A percentile compares a stretch with the other conserved stretches of the same genome.
Conservation (phyloP, 2,113 vertebrate genomes). For the Leucopsar rothschildi region DNA sequence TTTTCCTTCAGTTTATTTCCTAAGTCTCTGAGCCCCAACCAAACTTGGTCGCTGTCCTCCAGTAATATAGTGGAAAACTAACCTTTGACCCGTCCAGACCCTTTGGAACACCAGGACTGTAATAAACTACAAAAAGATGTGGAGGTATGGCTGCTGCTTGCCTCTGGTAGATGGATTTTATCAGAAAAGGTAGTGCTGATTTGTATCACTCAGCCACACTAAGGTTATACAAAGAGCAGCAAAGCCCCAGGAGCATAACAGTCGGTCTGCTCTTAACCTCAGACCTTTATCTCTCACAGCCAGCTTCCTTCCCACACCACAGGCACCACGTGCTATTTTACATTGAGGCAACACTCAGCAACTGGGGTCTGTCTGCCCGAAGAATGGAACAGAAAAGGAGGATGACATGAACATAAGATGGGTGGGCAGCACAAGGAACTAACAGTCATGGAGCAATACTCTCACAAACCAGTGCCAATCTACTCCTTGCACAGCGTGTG, state of each 20-base stretch:
- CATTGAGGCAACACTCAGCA: conserved; percentile 34
- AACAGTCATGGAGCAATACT: not conserved
- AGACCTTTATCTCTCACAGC: conserved; percentile 70
- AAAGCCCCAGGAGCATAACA: conserved; percentile 64
- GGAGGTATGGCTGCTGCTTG: conserved; percentile 28
- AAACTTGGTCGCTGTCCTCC: not conserved
- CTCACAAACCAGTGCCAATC: not conserved
- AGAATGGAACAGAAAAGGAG: not conserved
- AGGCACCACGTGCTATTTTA: conserved; percentile 53
- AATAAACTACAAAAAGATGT: not conserved
- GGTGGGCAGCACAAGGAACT: not conserved
- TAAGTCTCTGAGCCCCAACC: not conserved
- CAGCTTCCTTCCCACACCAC: conserved; percentile 71
- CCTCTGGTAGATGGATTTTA: conserved; percentile 44
- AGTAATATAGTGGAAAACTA: not conserved
- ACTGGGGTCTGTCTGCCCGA: not conserved
- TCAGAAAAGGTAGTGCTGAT: conserved; percentile 60
- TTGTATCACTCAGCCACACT: conserved; percentile 61
- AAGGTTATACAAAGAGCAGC: conserved; percentile 70
- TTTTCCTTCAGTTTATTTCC: not conserved
- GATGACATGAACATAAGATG: not conserved
- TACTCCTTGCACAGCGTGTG: not conserved
- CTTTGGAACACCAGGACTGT: not conserved
- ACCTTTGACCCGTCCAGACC: not conserved
- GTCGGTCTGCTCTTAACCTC: conserved; percentile 66